Conservation (phyloP, 2,888 invertebrate species). For the Drosophila ezoana region DNA sequence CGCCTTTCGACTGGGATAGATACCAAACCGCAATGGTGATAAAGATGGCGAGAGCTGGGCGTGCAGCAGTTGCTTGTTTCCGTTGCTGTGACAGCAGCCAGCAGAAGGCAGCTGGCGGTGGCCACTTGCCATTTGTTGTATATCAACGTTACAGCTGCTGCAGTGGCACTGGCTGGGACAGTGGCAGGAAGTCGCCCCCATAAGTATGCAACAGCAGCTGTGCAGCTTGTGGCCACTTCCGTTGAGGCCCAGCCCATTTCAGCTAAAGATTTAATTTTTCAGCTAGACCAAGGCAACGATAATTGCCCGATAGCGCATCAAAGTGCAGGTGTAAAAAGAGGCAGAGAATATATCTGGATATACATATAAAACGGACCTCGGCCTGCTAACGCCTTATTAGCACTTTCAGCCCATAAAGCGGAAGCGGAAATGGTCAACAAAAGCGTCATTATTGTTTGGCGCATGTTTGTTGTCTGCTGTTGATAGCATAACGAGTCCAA, state of each 20-base stretch:
- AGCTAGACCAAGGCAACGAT: conserved; percentile 20
- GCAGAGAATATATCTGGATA: conserved; percentile 9
- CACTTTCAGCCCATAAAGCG: conserved; percentile 75
- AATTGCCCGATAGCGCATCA: conserved; percentile 19
- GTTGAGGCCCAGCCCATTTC: conserved; percentile 38
- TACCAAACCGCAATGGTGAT: conserved; percentile 43
- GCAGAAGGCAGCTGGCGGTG: conserved; percentile 13
- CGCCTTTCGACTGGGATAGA: conserved; percentile 8
- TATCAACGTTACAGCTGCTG: conserved; percentile 44
- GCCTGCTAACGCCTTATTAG: conserved; percentile 65
- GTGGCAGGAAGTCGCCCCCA: conserved; percentile 39
- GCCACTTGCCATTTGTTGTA: conserved; percentile 50
- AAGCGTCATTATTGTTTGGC: conserved; percentile 78
- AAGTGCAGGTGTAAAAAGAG: conserved; percentile 19
- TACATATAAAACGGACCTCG: conserved; percentile 18
- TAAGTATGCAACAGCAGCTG: conserved; percentile 53
- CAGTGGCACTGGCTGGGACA: conserved; percentile 2
- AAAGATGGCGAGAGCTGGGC: conserved; percentile 32
- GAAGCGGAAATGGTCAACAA: conserved; percentile 79
- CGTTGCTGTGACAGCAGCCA: conserved; percentile 47
- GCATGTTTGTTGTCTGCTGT: conserved; percentile 70
- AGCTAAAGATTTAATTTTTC: conserved; percentile 42
- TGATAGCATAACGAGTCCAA: conserved; percentile 53
- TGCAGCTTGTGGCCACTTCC: conserved; percentile 45
- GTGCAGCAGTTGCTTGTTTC: conserved; percentile 38